Evolutionary conservation across 2,888 invertebrate genomes (phyloP), one percentile per base, ranked within the genome.

Genomic region (Arge pagana): DNA sequence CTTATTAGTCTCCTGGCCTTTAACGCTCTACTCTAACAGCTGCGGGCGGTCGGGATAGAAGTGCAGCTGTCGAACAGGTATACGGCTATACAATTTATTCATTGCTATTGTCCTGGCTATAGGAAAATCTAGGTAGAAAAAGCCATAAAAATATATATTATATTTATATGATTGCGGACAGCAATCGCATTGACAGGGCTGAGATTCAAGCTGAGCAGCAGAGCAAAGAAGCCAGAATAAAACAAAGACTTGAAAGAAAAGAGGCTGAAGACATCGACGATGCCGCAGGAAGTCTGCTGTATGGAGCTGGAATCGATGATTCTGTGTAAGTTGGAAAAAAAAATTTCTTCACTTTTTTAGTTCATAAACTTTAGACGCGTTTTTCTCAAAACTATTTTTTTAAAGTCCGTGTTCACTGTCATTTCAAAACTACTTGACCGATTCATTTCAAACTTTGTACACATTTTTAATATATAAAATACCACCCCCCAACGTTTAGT

Each of bases 141-240:
- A n/a, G n/a, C n/a, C n/a, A n/a, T n/a, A n/a, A n/a, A n/a, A n/a
- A n/a, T n/a, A n/a, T n/a, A n/a, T n/a, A n/a, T n/a, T n/a, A n/a
- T n/a, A n/a, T n/a, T n/a, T n/a, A n/a, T n/a, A n/a, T n/a, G n/a
- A n/a, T 16, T 4, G 18, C 43, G 48, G 50, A 53, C 41, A 48
- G 39, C 35, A 33, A 33, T 39, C 55, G 52, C 31, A 52, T 56
- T 28, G 11, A 54, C 33, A 52, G 54, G 30, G 58, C 60, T 31
- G 55, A 62, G 52, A 28, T 52, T 6, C 36, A 54, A 55, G 54
- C 53, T 58, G 53, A 52, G 41, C 36, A 50, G 48, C 43, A 48
- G 52, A 55, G 52, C 49, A 57, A 55, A 57, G 53, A 60, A 55
- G 57, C 49, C 52, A 60, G 54, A 36, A 60, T 59, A 52, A 52